Percentiles rank a stretch among this genome's conserved stretches.
phyloP scores from a whole-genome alignment of 2,113 vertebrate genomes.

The Oenanthe melanoleuca region DNA sequence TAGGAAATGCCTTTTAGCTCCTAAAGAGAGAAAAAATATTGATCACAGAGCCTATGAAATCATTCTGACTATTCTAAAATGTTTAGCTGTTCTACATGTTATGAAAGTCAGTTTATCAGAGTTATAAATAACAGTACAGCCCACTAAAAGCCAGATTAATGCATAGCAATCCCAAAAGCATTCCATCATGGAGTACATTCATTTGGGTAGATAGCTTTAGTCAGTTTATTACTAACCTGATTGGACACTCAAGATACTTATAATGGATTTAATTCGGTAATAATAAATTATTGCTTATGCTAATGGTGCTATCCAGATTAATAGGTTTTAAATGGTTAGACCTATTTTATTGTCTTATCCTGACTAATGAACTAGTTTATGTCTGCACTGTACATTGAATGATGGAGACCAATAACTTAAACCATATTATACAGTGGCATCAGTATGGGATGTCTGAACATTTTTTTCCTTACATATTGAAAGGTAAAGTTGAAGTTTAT shows the following conservation, averaged over 20 bases:
- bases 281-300: background rate
- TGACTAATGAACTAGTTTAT: background rate
- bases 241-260: conserved; percentile 3
- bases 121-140: background rate
- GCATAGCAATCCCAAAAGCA: background rate
- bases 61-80: background rate
- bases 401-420: background rate
- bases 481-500: conserved; percentile 54
- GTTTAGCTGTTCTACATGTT: background rate
- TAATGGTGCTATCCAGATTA: conserved; percentile 22
- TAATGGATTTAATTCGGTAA: conserved; percentile 25
- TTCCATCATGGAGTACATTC: background rate
- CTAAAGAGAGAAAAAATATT: background rate
- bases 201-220: background rate
- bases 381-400: background rate
- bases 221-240: conserved; percentile 4
- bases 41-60: background rate
- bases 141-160: background rate
- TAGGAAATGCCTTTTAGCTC: background rate
- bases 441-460: background rate
- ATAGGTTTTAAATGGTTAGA: conserved; percentile 22
- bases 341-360: background rate
- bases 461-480: background rate
- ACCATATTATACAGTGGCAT: background rate
- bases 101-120: background rate